Conservation (phyloP, 2,797 vertebrate species). For the Hylomyscus alleni region DNA sequence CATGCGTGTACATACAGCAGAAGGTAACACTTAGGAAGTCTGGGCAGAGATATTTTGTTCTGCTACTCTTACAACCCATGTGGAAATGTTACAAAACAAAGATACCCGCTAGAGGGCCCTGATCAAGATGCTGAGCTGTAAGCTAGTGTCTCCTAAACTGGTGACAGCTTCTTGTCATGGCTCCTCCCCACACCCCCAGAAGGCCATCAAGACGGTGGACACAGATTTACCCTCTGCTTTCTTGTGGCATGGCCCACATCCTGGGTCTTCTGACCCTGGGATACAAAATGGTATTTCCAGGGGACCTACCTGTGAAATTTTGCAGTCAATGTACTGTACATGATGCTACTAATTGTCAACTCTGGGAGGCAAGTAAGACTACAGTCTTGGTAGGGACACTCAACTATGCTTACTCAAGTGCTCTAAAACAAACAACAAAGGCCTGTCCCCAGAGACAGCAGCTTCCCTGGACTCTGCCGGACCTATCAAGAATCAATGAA, state of each 20-base stretch:
- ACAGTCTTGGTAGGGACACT: not conserved
- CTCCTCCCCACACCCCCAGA: not conserved
- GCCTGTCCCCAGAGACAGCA: not conserved
- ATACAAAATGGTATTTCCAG: not conserved
- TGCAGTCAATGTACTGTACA: not conserved
- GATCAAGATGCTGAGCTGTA: not conserved
- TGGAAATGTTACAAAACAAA: not conserved
- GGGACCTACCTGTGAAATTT: not conserved
- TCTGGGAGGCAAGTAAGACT: not conserved
- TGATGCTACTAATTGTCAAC: not conserved
- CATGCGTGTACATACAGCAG: not conserved
- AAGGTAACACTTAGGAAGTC: not conserved
- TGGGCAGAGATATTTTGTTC: not conserved
- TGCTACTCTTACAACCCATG: not conserved
- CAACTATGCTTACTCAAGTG: not conserved
- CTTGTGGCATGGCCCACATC: not conserved
- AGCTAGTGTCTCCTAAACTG: not conserved
- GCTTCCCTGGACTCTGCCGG: not conserved
- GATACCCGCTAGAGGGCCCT: not conserved
- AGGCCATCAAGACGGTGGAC: not conserved
- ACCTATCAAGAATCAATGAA: not conserved
- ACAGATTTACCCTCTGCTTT: not conserved
- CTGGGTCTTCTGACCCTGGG: not conserved
- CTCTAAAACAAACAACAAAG: not conserved
- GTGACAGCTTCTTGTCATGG: not conserved